A percentile compares a stretch with the other conserved stretches of the same genome.
phyloP scores from a whole-genome alignment of 2,888 invertebrate genomes.

The Xylota segnis region DNA sequence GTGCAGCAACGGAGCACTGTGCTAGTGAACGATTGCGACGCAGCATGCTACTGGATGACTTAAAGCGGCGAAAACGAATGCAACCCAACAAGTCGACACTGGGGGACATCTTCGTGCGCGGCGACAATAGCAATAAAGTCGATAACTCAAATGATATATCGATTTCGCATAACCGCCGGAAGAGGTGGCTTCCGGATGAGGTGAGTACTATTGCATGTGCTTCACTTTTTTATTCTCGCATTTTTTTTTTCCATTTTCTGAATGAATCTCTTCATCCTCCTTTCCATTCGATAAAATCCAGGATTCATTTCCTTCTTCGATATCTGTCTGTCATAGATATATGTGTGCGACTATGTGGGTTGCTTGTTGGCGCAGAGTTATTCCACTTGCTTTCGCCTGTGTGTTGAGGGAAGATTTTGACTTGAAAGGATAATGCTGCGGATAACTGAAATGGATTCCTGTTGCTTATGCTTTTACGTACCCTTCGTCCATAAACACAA shows the following conservation, averaged over 20 bases:
- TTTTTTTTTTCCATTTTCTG: conserved; percentile 10
- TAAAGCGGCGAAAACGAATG: conserved; percentile 78
- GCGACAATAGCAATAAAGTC: conserved; percentile 77
- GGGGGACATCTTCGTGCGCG: conserved; percentile 48
- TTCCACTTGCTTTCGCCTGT: conserved; percentile 38
- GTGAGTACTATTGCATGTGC: conserved; percentile 80
- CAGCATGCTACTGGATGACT: conserved; percentile 79
- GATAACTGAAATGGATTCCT: conserved; percentile 61
- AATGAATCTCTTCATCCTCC: conserved; percentile 19
- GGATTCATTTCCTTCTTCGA: conserved; percentile 64
- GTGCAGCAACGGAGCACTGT: conserved; percentile 81
- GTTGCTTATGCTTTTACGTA: conserved; percentile 38
- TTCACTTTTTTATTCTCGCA: conserved; percentile 4
- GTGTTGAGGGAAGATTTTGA: conserved; percentile 3
- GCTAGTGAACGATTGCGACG: conserved; percentile 83
- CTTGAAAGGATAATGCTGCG: conserved; percentile 40
- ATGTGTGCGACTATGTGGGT: not conserved
- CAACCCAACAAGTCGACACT: conserved; percentile 36
- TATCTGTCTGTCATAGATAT: conserved; percentile 36
- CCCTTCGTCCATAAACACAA: conserved; percentile 50
- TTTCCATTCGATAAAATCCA: conserved; percentile 56
- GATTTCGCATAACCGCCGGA: conserved; percentile 81
- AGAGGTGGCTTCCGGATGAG: conserved; percentile 90
- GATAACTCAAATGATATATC: conserved; percentile 81
- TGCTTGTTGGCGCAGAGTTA: conserved; percentile 45